Base-by-base conservation (phyloP, 64 coral and sea anemone species). In the Porites lutea region DNA sequence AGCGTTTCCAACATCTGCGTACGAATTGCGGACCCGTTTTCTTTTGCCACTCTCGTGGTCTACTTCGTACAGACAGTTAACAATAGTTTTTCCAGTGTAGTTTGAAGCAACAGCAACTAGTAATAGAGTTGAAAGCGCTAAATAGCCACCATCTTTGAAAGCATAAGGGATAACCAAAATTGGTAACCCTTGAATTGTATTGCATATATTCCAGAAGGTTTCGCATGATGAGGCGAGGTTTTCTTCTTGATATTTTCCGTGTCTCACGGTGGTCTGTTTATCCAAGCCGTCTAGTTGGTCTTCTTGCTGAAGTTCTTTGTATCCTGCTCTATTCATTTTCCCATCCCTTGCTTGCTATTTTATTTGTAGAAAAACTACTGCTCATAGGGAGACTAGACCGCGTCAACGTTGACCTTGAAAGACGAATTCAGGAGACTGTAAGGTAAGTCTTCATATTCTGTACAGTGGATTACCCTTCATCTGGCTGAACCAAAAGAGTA, bases 161-260 rank as follows among this genome's bases (percentile, higher is more conserved):
- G 94, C 96, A 46, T 93, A 98, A 66, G 96, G 93, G 47, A 98
- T 98, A 2, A 91, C 90, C 14, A 98, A 82, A 23, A 98, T 98
- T 44, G 96, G 96, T 46, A 98, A 82, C 48, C 96, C 96, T 91
- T 98, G 96, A 78, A 98, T 98, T 44, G 96, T 98, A 57, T 98
- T 98, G 66, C 96, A 90, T 67, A 95, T 98, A 37, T 98, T 98
- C 93, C 96, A 98, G 80, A 98, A 98, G 18, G 96, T 87, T 68
- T 98, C 96, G 48, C 88, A 98, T 12, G 90, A 87, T 58, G 93
- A 97, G 48, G 88, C 87, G 66, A 97, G 48, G 48, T 91, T 88
- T 57, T 87, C 65, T n/a, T 94, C 59, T 46, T 49, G 8, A 37
- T 37, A 37, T 37, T 37, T 37, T 37, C 27, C 27, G 27, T 37